Percentiles rank a stretch among this genome's conserved stretches.
These are phyloP conservation scores for Troides helena DNA, from an alignment of 2,888 invertebrate species.

Conservation along the genomic window DNA sequence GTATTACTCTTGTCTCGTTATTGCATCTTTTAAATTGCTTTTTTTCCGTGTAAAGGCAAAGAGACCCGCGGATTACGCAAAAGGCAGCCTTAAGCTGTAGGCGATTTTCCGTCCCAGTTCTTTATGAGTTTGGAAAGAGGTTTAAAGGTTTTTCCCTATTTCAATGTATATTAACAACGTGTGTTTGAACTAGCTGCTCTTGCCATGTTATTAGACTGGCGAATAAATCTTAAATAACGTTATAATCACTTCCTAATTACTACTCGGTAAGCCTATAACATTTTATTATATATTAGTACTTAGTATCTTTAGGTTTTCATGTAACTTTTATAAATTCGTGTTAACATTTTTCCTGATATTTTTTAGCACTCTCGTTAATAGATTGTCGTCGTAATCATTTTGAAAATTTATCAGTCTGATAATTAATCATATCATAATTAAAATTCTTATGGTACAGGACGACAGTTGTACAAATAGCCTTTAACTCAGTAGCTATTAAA, in stretches of 20 bases:
- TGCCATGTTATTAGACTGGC: conserved; percentile 11
- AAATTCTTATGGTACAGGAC: no score
- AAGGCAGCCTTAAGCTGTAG: conserved; percentile 57
- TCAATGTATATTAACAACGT: conserved; percentile 35
- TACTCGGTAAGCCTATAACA: no score
- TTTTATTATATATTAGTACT: no score
- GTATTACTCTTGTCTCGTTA: conserved; percentile 12
- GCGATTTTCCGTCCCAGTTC: conserved; percentile 52
- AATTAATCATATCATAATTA: no score
- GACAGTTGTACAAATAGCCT: no score
- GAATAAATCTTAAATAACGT: conserved; percentile 13
- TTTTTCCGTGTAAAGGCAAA: conserved; percentile 46
- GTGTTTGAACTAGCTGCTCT: conserved; percentile 24
- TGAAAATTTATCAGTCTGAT: no score
- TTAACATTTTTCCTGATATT: no score
- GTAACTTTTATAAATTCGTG: no score
- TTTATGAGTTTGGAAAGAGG: conserved; percentile 38
- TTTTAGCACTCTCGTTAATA: no score
- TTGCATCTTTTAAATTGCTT: conserved; percentile 46
- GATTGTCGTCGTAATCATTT: no score
- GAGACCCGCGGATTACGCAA: conserved; percentile 49
- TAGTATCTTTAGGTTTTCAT: no score
- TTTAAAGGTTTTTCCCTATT: conserved; percentile 46
- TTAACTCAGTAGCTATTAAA: no score
- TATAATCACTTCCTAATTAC: not conserved